Conservation (phyloP, 2,113 vertebrate species). For the Tupaia tana region DNA sequence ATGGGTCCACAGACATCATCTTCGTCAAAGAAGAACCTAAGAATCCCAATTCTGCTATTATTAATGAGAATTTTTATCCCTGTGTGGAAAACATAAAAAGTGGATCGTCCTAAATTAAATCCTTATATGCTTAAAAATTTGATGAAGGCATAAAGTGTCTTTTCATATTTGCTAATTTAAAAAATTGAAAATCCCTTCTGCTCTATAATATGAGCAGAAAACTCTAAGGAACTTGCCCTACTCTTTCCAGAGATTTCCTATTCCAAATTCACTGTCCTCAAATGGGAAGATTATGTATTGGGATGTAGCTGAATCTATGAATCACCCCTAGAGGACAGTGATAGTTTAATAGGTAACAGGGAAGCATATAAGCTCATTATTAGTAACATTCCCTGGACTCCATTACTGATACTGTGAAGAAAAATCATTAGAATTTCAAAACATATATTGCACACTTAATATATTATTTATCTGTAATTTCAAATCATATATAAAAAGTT, state of each 20-base stretch:
- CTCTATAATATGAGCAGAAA: background rate
- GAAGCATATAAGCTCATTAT: background rate
- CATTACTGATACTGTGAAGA: background rate
- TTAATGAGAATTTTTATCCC: background rate
- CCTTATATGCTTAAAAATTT: constrained; percentile 5
- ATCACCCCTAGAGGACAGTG: background rate
- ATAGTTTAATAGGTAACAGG: background rate
- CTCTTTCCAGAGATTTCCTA: background rate
- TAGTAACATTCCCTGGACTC: background rate
- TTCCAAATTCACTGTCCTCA: background rate
- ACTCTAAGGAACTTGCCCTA: background rate
- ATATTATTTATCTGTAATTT: background rate
- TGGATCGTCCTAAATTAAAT: background rate
- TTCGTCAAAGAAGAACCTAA: background rate
- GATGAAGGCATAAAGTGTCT: background rate
- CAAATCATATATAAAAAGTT: background rate
- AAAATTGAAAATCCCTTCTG: background rate
- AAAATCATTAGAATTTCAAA: background rate
- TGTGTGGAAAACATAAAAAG: background rate
- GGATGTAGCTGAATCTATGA: background rate
- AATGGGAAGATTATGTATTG: background rate
- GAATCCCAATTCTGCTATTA: background rate
- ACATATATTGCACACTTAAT: background rate
- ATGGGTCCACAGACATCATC: background rate
- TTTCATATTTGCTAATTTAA: background rate